phyloP scores from a whole-genome alignment of 2,888 invertebrate species.

The Agrilus mali region DNA sequence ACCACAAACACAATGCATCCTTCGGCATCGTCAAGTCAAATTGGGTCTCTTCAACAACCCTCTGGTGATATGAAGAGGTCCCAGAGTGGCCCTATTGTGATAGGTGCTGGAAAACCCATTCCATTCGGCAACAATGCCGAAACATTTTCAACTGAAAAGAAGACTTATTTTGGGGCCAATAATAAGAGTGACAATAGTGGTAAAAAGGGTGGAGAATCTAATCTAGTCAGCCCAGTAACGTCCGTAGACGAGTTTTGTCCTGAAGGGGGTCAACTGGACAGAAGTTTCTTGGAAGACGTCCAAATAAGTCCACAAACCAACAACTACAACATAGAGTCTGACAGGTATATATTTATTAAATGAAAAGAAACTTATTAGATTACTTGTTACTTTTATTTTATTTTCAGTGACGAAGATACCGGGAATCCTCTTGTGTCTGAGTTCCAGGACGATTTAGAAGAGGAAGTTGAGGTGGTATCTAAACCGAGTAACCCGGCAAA shows the following conservation, averaged over 20 bases:
- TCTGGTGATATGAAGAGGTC: slow-evolving; percentile 27
- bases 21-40: slow-evolving; percentile 35
- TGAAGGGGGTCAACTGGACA: slow-evolving; percentile 61
- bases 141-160: slow-evolving; percentile 25
- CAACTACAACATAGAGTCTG: slow-evolving; percentile 37
- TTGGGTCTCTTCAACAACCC: slow-evolving; percentile 31
- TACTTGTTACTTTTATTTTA: neutral
- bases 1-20: slow-evolving; percentile 22
- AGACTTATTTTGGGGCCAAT: slow-evolving; percentile 27
- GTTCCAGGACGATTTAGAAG: slow-evolving; percentile 73
- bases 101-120: slow-evolving; percentile 34
- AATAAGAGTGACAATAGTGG: slow-evolving; percentile 27
- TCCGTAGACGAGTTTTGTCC: slow-evolving; percentile 62
- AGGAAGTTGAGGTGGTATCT: slow-evolving; percentile 44
- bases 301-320: slow-evolving; percentile 31
- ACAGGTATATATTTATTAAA: slow-evolving; percentile 33
- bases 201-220: slow-evolving; percentile 24
- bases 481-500: slow-evolving; percentile 17
- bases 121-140: slow-evolving; percentile 24
- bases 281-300: slow-evolving; percentile 62
- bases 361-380: neutral
- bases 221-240: slow-evolving; percentile 30
- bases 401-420: slow-evolving; percentile 51
- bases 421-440: slow-evolving; percentile 72
- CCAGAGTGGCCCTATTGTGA: slow-evolving; percentile 33